Evolutionary conservation across 2,888 invertebrate genomes (phyloP), one percentile per base, ranked within the genome.

Genomic region (Nesidiocoris tenuis): DNA sequence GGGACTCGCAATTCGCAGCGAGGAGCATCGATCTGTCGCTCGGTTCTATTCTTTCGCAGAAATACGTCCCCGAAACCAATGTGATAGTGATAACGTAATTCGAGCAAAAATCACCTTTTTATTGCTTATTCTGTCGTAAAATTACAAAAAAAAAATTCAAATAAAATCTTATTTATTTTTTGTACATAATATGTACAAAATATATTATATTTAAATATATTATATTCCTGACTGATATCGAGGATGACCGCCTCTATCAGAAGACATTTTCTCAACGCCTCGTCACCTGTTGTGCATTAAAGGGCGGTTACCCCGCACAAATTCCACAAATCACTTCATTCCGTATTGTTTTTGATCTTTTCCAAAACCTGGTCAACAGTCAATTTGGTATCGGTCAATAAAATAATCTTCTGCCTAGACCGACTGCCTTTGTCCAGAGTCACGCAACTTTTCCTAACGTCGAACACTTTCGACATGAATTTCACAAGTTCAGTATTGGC

Each of bases 401-500:
- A 81, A 55, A 89, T 82, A 0, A 84, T 84, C 82, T 89, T 89
- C 75, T 87, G 86, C 21, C 88, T 84, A 61, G 80, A 80, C 67
- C 78, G 74, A 81, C 82, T 79, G 75, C 87, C 89, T 84, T 85
- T 86, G 77, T 91, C 90, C 68, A 93, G 82, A 0, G 86, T 84
- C 0, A 93, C 86, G 80, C 91, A 89, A 78, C 90, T 90, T 83
- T 92, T 92, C 77, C 89, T 86, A 1, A 92, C 81, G 12, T 88
- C 88, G 54, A 93, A 83, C n/a, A 91, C 84, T 79, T 87, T 86
- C 0, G 92, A 87, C 66, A 93, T 83, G 81, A 88, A 93, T 82
- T 90, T 90, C 0, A 93, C 85, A 7, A 93, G 85, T 82, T 92
- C 93, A 55, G 88, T 86, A 81, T 93, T 93, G 12, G 93, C 93